These are phyloP conservation scores for Lasioglossum villosulum DNA, from an alignment of 2,888 invertebrate genomes.

Conservation along the genomic window DNA sequence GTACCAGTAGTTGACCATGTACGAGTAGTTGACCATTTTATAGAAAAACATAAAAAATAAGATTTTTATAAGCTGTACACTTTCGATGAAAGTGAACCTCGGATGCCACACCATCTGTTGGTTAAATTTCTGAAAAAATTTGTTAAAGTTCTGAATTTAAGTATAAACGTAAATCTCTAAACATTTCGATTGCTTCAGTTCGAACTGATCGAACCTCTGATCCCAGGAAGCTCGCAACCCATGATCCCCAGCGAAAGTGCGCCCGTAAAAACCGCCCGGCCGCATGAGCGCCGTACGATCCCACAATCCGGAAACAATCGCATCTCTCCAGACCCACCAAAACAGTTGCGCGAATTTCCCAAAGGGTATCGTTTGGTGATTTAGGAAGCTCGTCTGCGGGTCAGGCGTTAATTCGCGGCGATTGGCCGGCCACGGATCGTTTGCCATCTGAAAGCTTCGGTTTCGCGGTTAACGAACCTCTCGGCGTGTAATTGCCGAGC, in stretches of 20 bases:
- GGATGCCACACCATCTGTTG: too few species aligned
- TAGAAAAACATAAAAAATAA: too few species aligned
- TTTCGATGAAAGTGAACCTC: too few species aligned
- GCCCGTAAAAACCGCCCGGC: not conserved
- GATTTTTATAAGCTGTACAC: too few species aligned
- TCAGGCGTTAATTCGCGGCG: slow-evolving; percentile 43
- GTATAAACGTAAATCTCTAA: too few species aligned
- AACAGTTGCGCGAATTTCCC: slow-evolving; percentile 32
- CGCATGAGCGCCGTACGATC: not conserved
- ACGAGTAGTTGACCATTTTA: too few species aligned
- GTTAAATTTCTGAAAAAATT: too few species aligned
- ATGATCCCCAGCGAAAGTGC: not conserved
- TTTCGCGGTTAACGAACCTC: slow-evolving; percentile 51
- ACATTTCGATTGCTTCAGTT: not conserved
- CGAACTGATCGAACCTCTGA: not conserved
- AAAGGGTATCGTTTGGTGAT: slow-evolving; percentile 16
- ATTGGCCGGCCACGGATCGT: slow-evolving; percentile 45
- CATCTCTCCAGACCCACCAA: slow-evolving; percentile 12
- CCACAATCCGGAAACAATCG: slow-evolving; percentile 25
- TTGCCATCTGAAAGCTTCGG: slow-evolving; percentile 51
- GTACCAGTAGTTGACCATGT: too few species aligned
- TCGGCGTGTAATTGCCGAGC: slow-evolving; percentile 36
- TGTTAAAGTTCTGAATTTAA: too few species aligned
- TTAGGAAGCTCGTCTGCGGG: slow-evolving; percentile 30
- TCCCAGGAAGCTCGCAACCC: not conserved